Evolutionary conservation across 1,140 invertebrate species (phyloP), one percentile per base, ranked within the genome.

Genomic region (Megalopta genalis): DNA sequence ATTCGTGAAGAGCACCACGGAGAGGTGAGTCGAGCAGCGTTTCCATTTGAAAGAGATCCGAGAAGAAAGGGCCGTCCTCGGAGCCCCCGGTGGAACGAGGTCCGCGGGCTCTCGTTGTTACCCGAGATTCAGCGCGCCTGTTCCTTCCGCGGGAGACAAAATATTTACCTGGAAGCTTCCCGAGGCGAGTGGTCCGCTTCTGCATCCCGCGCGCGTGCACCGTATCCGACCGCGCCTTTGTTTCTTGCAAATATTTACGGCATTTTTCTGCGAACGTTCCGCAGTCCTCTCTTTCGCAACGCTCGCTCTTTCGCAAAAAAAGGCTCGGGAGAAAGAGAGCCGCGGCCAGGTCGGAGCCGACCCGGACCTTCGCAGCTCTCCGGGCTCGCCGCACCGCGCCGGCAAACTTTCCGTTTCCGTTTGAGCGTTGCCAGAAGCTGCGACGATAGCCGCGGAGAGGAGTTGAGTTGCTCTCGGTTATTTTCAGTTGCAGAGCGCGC

Each of bases 1-100:
- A 91, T 95, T 97, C 79, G 96, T 97, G 77, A 97, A 97, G 92
- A 96, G 96, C 46, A 97, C 96, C n/a, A 96, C 96, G 0, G 96
- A 97, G 93, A 95, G 96, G 95, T 97, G 93, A 88, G 92, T 79
- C 60, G 72, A 73, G 60, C 42, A 46, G 32, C 32, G 32, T 32
- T 39, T 37, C 62, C 60, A 21, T 42, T 37, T 25, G 18, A 25
- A 23, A 52, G 18, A n/a, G 37, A 21, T 21, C 42, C 37, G 37
- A 60, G 42, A 21, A 37, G 39, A n/a, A 21, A 42, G 8, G 1
- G 21, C 42, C 42, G 10, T 12, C 2, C 42, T 14, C 39, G 10
- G 10, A 14, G 14, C 42, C 10, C 12, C 9, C 10, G 42, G 42
- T 32, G 42, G 14, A 12, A 46, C 12, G 12, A 46, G 42, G 32